These are phyloP conservation scores for Piaya cayana DNA, from an alignment of 2,113 vertebrate genomes.

Conservation along the genomic window DNA sequence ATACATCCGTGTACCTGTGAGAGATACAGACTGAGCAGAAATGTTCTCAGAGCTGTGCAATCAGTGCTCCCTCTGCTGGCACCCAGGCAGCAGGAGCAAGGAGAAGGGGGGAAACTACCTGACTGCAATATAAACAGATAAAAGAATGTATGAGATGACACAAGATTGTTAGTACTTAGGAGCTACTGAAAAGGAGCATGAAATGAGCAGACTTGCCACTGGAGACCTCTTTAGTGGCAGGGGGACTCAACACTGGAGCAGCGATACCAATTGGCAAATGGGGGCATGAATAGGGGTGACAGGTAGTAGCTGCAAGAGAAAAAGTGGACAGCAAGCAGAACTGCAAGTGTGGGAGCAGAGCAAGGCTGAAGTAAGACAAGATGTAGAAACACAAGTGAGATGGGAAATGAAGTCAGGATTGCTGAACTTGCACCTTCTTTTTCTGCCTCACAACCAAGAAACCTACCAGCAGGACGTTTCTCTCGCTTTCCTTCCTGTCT, in stretches of 20 bases:
- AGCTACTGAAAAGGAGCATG: not conserved
- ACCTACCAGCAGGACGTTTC: not conserved
- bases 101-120: not conserved
- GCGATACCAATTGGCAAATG: not conserved
- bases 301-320: not conserved
- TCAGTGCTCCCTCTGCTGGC: slow-evolving; percentile 36
- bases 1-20: fast-evolving
- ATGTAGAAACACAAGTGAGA: not conserved
- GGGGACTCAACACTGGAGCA: not conserved
- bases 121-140: not conserved
- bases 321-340: not conserved
- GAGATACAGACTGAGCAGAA: not conserved
- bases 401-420: not conserved
- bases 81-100: not conserved
- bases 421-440: not conserved
- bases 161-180: not conserved
- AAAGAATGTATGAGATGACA: not conserved
- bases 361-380: not conserved
- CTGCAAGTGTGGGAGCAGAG: not conserved
- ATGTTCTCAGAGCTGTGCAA: not conserved
- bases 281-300: not conserved
- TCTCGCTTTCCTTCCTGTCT: not conserved
- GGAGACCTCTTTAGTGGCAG: not conserved
- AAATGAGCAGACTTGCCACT: not conserved
- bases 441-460: not conserved